Evolutionary conservation across 35 echinoderm and acorn worm genomes (phyloP).

Genomic region (Heliocidaris tuberculata): DNA sequence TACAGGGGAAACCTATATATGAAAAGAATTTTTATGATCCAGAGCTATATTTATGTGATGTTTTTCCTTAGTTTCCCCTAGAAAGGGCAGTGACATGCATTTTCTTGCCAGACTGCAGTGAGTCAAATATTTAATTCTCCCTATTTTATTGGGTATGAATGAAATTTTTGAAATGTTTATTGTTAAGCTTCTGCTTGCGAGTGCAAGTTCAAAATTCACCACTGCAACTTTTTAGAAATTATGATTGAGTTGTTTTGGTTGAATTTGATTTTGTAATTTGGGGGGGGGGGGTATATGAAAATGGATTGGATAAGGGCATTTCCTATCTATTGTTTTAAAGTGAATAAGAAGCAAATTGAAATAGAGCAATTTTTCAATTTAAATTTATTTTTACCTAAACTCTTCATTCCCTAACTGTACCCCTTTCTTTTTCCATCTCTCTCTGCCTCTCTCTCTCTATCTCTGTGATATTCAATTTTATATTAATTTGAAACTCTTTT

Average conservation of each 20-base stretch:
- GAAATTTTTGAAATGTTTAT: not conserved
- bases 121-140: not conserved
- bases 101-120: not conserved
- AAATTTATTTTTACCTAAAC: too few species aligned
- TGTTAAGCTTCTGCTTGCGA: not conserved
- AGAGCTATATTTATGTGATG: not conserved
- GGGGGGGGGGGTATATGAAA: too few species aligned
- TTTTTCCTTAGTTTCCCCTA: not conserved
- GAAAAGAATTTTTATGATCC: slow-evolving; percentile 18
- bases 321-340: too few species aligned
- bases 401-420: too few species aligned
- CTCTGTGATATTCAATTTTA: too few species aligned
- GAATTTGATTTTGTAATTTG: too few species aligned
- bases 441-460: too few species aligned
- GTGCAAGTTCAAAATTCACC: not conserved
- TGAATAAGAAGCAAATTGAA: too few species aligned
- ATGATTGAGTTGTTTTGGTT: not conserved
- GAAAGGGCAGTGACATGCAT: not conserved
- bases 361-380: too few species aligned
- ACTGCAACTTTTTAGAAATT: not conserved
- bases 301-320: too few species aligned
- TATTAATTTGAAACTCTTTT: too few species aligned
- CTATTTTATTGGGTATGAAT: not conserved
- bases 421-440: too few species aligned
- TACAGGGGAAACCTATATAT: not conserved